Percentiles rank a stretch among this genome's conserved stretches.
phyloP scores from a whole-genome alignment of 2,888 invertebrate species.

The Parnassius mnemosyne region DNA sequence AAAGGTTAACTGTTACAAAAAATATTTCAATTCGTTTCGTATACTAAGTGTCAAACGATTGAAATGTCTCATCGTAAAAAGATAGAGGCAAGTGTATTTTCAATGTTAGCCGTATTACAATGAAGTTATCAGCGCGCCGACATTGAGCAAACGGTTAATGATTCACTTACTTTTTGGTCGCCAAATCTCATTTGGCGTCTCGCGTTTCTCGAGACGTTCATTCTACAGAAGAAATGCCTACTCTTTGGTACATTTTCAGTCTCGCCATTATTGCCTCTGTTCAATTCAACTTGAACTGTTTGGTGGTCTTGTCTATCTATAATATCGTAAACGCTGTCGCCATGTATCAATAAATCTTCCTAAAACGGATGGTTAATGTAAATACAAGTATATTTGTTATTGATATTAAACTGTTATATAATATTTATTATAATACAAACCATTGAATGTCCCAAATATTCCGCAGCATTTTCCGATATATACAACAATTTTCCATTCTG shows the following conservation, averaged over 20 bases:
- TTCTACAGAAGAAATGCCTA: slow-evolving; percentile 96
- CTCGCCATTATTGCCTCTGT: slow-evolving; percentile 78
- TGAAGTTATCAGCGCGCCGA: slow-evolving; percentile 15
- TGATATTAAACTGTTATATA: not conserved
- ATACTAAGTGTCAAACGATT: no score
- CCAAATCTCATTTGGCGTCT: slow-evolving; percentile 98
- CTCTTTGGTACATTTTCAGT: slow-evolving; percentile 80
- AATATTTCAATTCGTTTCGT: no score
- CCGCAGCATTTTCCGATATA: slow-evolving; percentile 99
- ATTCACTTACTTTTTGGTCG: slow-evolving; percentile 95
- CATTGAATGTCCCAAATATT: slow-evolving; percentile 99
- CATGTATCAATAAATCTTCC: slow-evolving; percentile 99
- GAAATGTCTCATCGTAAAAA: not conserved
- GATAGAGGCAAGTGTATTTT: slow-evolving; percentile 1
- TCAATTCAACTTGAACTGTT: slow-evolving; percentile 95
- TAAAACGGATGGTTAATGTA: slow-evolving; percentile 61
- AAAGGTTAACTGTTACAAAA: no score
- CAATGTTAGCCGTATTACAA: slow-evolving; percentile 14
- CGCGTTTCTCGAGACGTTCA: slow-evolving; percentile 98
- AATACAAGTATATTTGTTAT: not conserved
- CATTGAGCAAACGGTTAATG: slow-evolving; percentile 8
- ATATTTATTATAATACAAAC: slow-evolving; percentile 69
- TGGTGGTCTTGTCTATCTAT: slow-evolving; percentile 99
- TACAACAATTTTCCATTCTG: slow-evolving; percentile 98
- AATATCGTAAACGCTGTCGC: slow-evolving; percentile 99